These are phyloP conservation scores for Ciona savignyi DNA, from an alignment of 23 tunicate genomes.

Conservation along the genomic window DNA sequence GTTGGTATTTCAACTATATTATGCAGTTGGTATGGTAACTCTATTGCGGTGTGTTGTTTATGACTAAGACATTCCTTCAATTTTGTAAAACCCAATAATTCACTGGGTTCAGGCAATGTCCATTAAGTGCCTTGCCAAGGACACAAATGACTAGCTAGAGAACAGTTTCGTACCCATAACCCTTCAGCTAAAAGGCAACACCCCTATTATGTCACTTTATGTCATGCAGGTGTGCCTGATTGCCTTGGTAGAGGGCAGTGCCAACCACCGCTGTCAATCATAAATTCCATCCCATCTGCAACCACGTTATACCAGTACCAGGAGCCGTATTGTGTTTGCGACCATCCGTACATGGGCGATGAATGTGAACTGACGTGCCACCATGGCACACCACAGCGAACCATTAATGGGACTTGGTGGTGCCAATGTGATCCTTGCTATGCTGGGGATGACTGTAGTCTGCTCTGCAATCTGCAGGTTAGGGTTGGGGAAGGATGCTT, in stretches of 20 bases:
- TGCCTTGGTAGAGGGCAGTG: slow-evolving; percentile 12
- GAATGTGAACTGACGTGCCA: slow-evolving; percentile 17
- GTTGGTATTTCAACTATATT: background rate
- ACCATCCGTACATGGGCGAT: slow-evolving; percentile 22
- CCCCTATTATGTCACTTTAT: too few relatives aligned
- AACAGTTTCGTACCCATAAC: too few relatives aligned
- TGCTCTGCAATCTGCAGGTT: slow-evolving; percentile 14
- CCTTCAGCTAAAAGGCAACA: too few relatives aligned
- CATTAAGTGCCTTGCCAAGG: too few relatives aligned
- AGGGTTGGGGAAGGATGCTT: background rate
- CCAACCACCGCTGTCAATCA: background rate
- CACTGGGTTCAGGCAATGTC: too few relatives aligned
- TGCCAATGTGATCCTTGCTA: slow-evolving; percentile 30
- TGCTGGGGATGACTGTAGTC: slow-evolving; percentile 2
- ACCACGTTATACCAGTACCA: slow-evolving; percentile 9
- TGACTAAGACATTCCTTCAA: too few relatives aligned
- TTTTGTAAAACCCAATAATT: too few relatives aligned
- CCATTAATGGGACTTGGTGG: slow-evolving; percentile 19
- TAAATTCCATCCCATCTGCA: background rate
- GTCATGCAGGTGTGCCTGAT: slow-evolving; percentile 15
- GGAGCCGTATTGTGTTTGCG: slow-evolving; percentile 14
- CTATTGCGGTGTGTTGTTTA: too few relatives aligned
- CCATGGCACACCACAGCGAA: slow-evolving; percentile 8
- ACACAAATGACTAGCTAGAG: too few relatives aligned
- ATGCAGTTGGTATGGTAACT: too few relatives aligned